These are phyloP conservation scores for Drosophila picticornis DNA, from an alignment of 2,888 invertebrate species.

Conservation along the genomic window DNA sequence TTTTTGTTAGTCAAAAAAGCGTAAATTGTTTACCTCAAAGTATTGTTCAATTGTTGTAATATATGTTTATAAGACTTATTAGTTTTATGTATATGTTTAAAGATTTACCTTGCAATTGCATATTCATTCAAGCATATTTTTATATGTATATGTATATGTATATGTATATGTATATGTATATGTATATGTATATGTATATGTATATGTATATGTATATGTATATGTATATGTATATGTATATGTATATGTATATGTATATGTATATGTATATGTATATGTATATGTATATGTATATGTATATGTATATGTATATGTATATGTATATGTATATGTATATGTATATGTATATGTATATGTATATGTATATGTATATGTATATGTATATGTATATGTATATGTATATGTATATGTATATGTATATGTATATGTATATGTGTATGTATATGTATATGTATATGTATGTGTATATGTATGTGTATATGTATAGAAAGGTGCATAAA, in stretches of 20 bases:
- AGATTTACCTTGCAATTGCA: neutral
- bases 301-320: neutral
- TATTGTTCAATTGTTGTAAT: conserved; percentile 4
- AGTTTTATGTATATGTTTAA: neutral
- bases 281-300: too few species aligned
- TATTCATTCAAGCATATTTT: neutral
- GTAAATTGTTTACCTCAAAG: conserved; percentile 25
- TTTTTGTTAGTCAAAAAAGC: conserved; percentile 14
- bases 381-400: conserved; percentile 1
- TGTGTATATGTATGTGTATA: neutral
- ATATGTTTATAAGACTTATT: neutral
- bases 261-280: too few species aligned
- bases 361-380: conserved; percentile 1
- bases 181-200: too few species aligned
- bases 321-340: neutral
- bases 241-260: too few species aligned
- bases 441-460: conserved; percentile 1
- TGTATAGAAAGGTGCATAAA: neutral
- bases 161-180: too few species aligned
- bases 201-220: too few species aligned
- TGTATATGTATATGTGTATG: neutral
- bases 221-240: too few species aligned
- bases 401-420: conserved; percentile 1
- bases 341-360: neutral
- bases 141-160: too few species aligned